Conservation (phyloP, 2,113 vertebrate genomes). For the Empidonax alnorum region DNA sequence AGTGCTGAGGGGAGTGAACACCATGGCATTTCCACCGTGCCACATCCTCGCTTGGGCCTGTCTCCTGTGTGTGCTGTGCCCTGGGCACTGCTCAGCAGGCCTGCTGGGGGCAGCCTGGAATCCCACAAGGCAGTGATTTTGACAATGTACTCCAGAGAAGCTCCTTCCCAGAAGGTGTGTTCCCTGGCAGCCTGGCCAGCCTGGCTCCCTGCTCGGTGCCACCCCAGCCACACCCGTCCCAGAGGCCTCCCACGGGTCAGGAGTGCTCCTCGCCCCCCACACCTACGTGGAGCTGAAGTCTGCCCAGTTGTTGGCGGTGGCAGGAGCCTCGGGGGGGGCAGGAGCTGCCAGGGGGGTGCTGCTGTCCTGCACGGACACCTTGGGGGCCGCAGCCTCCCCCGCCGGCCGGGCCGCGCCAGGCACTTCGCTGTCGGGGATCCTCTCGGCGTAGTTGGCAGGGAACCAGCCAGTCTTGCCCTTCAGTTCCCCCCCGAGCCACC, state of each 20-base stretch:
- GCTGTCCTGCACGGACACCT: conserved; percentile 75
- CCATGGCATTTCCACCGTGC: no score
- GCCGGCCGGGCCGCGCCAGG: conserved; percentile 78
- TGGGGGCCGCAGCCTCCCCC: conserved; percentile 70
- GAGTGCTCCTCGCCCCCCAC: not conserved
- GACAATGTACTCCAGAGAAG: not conserved
- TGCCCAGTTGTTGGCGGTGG: conserved; percentile 92
- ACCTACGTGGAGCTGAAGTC: conserved; percentile 98
- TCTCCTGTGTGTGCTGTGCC: not conserved
- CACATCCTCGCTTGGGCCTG: not conserved
- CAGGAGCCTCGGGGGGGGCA: conserved; percentile 71
- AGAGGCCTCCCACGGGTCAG: not conserved
- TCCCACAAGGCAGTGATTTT: not conserved
- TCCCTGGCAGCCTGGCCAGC: not conserved
- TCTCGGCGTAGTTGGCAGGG: conserved; percentile 97
- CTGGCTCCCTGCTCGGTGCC: not conserved
- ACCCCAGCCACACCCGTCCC: not conserved
- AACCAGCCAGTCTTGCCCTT: conserved; percentile 97
- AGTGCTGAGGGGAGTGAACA: not conserved
- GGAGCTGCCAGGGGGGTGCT: conserved; percentile 45
- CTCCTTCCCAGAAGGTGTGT: not conserved
- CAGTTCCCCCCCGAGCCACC: conserved; percentile 95
- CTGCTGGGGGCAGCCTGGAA: not conserved
- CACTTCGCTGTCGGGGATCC: conserved; percentile 90
- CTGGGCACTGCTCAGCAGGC: not conserved